Percentiles rank a stretch among this genome's conserved stretches.
phyloP scores from a whole-genome alignment of 2,797 vertebrate genomes.

The Syndactyla subalaris region DNA sequence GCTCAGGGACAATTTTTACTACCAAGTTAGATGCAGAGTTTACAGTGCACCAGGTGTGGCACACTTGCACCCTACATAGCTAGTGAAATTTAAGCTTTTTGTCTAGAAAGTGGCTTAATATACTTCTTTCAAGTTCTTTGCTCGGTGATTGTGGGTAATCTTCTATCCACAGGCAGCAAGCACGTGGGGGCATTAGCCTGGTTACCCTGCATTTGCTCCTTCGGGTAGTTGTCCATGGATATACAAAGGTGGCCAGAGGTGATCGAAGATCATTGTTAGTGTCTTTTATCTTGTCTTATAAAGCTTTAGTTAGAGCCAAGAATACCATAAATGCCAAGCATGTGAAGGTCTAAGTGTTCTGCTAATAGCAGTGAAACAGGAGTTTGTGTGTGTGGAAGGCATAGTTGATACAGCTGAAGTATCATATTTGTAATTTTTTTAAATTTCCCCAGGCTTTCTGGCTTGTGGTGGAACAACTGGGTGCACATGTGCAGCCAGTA shows the following conservation, averaged over 20 bases:
- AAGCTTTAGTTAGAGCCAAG: not conserved
- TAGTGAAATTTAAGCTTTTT: not conserved
- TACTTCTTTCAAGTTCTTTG: not conserved
- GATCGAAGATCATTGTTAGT: not conserved
- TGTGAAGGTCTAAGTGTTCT: not conserved
- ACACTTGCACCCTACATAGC: not conserved
- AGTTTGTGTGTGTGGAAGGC: not conserved
- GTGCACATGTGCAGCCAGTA: not conserved
- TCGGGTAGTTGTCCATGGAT: not conserved
- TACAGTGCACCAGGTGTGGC: not conserved
- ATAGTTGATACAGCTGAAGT: not conserved
- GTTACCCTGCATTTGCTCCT: not conserved
- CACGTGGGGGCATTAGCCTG: rapidly evolving
- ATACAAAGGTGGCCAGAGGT: not conserved
- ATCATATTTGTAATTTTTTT: not conserved
- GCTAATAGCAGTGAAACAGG: not conserved
- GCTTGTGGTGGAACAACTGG: not conserved
- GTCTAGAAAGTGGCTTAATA: not conserved
- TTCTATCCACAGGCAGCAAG: not conserved
- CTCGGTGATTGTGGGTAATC: not conserved
- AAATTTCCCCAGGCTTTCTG: not conserved
- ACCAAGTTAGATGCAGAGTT: not conserved
- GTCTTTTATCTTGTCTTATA: not conserved
- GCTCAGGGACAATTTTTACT: not conserved
- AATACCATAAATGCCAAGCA: not conserved